Evolutionary conservation across 2,113 vertebrate species (phyloP).

Genomic region (Grammomys dolichurus): DNA sequence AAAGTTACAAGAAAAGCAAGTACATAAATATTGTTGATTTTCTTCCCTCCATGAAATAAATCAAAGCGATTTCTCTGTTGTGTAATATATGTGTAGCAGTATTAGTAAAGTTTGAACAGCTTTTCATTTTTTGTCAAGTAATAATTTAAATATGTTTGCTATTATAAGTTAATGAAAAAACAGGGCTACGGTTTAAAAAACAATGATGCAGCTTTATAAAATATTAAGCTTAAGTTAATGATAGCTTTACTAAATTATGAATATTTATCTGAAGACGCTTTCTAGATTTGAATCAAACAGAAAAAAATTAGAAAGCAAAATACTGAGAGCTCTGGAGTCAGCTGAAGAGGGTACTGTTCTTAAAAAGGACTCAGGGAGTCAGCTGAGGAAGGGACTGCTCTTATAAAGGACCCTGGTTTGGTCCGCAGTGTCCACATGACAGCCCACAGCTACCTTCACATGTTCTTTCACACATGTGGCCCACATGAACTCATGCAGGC

Average conservation of each 20-base stretch:
- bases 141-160: background rate
- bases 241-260: conserved; percentile 13
- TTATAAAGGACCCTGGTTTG: background rate
- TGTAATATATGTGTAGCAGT: background rate
- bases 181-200: background rate
- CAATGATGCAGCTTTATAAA: background rate
- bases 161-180: conserved; percentile 9
- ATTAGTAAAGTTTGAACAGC: background rate
- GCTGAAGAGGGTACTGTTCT: background rate
- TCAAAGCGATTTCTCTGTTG: background rate
- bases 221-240: conserved; percentile 6
- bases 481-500: background rate
- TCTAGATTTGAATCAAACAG: background rate
- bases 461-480: background rate
- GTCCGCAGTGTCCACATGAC: too few relatives aligned
- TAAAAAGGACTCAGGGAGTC: background rate
- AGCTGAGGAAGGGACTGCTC: background rate
- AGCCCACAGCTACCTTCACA: background rate
- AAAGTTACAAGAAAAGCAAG: background rate
- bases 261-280: background rate
- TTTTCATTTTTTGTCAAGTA: conserved; percentile 27
- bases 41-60: conserved; percentile 9
- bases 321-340: background rate
- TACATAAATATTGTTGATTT: conserved; percentile 31
- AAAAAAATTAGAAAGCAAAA: background rate